These are phyloP conservation scores for Henicopernis longicauda DNA, from an alignment of 2,113 vertebrate species.

Conservation along the genomic window DNA sequence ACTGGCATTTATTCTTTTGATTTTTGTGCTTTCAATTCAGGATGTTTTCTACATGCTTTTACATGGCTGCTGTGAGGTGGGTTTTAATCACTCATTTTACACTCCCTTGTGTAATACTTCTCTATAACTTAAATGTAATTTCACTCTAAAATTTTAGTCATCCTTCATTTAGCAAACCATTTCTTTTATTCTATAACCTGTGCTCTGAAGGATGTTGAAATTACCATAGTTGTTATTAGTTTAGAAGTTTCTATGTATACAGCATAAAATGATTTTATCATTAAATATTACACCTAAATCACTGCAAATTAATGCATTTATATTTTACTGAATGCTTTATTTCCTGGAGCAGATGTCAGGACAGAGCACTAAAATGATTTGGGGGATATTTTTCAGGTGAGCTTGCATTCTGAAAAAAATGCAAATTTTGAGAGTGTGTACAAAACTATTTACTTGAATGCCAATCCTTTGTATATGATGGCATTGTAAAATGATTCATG, in stretches of 20 bases:
- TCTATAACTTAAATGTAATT: neutral
- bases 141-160: neutral
- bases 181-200: neutral
- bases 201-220: conserved; percentile 9
- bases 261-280: neutral
- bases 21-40: neutral
- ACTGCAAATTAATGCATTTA: neutral
- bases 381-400: neutral
- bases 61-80: neutral
- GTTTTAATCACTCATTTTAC: conserved; percentile 7
- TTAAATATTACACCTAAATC: neutral
- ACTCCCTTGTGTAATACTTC: neutral
- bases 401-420: neutral
- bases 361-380: neutral
- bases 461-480: neutral
- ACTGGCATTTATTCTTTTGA: neutral
- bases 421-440: neutral
- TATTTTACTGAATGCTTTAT: neutral
- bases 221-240: neutral
- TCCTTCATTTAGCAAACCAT: neutral
- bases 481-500: conserved; percentile 9
- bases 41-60: neutral
- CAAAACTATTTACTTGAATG: conserved; percentile 6
- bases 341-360: neutral
- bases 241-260: neutral